Base-by-base conservation (phyloP, 2,113 vertebrate genomes). In the Channa maculata region DNA sequence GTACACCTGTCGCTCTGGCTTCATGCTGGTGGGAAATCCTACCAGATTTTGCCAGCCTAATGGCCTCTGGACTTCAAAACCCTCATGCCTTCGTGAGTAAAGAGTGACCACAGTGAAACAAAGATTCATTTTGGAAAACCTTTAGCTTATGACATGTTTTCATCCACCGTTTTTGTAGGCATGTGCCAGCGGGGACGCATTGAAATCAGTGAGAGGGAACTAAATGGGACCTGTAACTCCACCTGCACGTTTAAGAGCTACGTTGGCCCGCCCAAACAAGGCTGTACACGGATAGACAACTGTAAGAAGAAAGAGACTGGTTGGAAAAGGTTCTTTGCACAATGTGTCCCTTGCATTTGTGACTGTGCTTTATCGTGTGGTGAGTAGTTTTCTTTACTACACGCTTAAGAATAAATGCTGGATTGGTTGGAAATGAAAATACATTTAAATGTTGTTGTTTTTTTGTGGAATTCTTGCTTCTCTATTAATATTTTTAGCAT, bases 291-390 rank as follows among this genome's bases (percentile, higher is more conserved):
- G 69, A 90, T 96, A 50, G 90, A 95, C 0, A 91, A 90, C 91
- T 96, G 95, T 14, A 82, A 71, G 57, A 91, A 94, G 79, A 96
- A 95, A 82, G 76, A 63, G 39, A 87, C 86, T 0, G 93, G 93
- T 84, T 96, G 95, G 95, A 93, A 93, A 6, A 88, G 89, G 14
- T 96, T 95, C 94, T 94, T 96, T 76, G 57, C 83, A 44, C 90
- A 88, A 83, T 96, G 95, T 0, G 80, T 94, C 34, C 46, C 90
- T 43, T 96, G 96, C 1, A 90, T 95, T 84, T 96, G 95, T 0
- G 94, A 96, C 85, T 96, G 95, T 55, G 86, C 94, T 15, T 51
- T 94, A 33, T 91, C 92, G 0, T 96, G 96, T 5, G 62, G 93
- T 94, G 82, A 89, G 93, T 73, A 15, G 24, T 61, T 63, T 24